Percentiles rank a stretch among this genome's conserved stretches.
Conservation (phyloP, 1,140 invertebrate species). For the Rhysida immarginata region DNA sequence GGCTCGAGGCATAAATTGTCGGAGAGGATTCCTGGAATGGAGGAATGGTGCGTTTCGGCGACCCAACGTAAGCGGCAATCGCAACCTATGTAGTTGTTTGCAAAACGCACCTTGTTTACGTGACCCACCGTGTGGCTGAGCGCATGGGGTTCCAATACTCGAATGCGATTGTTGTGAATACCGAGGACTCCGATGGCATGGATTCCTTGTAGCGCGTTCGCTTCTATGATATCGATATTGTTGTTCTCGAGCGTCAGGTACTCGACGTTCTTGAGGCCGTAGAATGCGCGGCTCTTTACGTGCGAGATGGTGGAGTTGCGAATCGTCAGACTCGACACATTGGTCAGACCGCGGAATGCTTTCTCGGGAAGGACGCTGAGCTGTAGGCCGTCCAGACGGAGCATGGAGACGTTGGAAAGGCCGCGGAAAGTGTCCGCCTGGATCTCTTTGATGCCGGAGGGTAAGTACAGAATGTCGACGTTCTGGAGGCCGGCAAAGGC, state of each 20-base stretch:
- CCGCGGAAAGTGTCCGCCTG: constrained; percentile 6
- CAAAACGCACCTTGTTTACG: constrained; percentile 8
- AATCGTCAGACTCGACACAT: constrained; percentile 1
- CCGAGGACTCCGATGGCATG: constrained; percentile 6
- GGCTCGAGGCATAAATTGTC: constrained; percentile 4
- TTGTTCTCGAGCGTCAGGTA: constrained; percentile 10
- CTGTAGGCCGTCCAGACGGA: background rate
- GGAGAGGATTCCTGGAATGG: background rate
- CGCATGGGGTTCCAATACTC: constrained; percentile 5
- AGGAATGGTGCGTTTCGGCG: background rate
- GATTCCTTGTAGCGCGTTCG: constrained; percentile 9
- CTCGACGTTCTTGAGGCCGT: constrained; percentile 8
- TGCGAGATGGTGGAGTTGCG: background rate
- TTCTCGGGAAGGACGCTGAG: background rate
- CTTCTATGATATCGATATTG: constrained; percentile 9
- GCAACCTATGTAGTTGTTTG: constrained; percentile 10
- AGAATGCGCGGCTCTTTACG: constrained; percentile 9
- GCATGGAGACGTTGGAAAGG: constrained; percentile 3
- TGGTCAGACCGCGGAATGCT: constrained; percentile 6
- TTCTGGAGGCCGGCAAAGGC: background rate
- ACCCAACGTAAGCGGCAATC: constrained; percentile 13
- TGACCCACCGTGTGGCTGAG: background rate
- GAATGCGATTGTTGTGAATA: constrained; percentile 10
- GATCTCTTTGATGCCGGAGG: background rate
- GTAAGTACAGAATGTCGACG: constrained; percentile 2